These are phyloP conservation scores for Ips typographus DNA, from an alignment of 1,140 invertebrate genomes.

Conservation along the genomic window DNA sequence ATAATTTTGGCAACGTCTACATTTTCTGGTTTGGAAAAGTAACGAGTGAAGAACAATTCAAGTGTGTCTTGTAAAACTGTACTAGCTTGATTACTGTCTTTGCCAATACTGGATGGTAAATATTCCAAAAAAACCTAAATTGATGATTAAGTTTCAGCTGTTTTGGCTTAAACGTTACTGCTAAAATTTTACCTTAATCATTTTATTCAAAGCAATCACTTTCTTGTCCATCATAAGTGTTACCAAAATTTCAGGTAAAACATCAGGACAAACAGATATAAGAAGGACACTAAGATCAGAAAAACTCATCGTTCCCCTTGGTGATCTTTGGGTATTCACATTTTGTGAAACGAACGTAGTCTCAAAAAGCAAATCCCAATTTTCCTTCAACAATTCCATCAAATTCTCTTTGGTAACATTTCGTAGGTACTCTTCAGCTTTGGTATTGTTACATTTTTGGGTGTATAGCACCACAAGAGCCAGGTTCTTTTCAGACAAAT, in stretches of 20 bases:
- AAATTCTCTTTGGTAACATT: constrained; percentile 52
- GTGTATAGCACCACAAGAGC: constrained; percentile 57
- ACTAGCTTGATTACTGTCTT: constrained; percentile 57
- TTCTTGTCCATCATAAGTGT: constrained; percentile 53
- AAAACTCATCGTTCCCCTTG: constrained; percentile 54
- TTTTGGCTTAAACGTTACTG: background rate
- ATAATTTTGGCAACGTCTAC: constrained; percentile 47
- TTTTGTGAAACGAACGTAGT: constrained; percentile 47
- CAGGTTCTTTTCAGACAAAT: constrained; percentile 48
- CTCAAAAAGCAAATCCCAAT: constrained; percentile 60
- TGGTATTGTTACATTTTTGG: constrained; percentile 56
- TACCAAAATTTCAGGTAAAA: constrained; percentile 55
- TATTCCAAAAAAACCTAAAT: constrained; percentile 59
- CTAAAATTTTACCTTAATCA: constrained; percentile 53
- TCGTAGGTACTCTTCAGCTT: constrained; percentile 54
- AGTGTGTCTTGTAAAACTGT: constrained; percentile 58
- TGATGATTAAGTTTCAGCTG: background rate
- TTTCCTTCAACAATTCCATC: constrained; percentile 49
- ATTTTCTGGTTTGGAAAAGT: constrained; percentile 50
- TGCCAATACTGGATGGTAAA: constrained; percentile 59
- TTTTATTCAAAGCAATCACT: constrained; percentile 55
- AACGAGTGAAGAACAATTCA: constrained; percentile 56
- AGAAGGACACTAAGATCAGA: constrained; percentile 59
- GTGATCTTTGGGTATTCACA: constrained; percentile 36
- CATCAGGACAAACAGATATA: constrained; percentile 54